Conservation (phyloP, 1,140 invertebrate genomes). For the Reticulitermes speratus region DNA sequence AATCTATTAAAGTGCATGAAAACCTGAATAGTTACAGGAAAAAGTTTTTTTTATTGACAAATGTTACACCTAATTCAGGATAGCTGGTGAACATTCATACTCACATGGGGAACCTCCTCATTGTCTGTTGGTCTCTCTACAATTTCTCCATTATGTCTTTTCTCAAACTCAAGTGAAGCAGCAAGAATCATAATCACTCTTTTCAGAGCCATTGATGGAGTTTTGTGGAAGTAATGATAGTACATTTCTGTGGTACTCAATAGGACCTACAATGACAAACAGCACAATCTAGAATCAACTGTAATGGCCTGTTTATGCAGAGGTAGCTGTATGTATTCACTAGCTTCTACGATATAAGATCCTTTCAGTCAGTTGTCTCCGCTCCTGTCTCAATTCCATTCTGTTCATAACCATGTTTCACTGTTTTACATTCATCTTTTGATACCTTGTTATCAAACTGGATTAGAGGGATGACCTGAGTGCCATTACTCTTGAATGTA, state of each 20-base stretch:
- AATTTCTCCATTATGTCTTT: conserved; percentile 91
- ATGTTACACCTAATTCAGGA: neutral
- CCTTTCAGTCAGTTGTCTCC: too few species aligned
- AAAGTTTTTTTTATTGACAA: too few species aligned
- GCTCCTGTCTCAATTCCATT: too few species aligned
- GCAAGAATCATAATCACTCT: conserved; percentile 94
- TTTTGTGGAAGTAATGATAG: conserved; percentile 94
- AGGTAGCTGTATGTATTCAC: too few species aligned
- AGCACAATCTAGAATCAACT: neutral
- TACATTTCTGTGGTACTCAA: conserved; percentile 95
- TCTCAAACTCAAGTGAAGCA: conserved; percentile 95
- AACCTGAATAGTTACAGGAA: too few species aligned
- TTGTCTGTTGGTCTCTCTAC: conserved; percentile 92
- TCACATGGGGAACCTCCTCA: conserved; percentile 88
- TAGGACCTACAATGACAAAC: conserved; percentile 64
- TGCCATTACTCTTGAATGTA: too few species aligned
- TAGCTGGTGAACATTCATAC: conserved; percentile 30
- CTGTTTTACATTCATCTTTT: too few species aligned
- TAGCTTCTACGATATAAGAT: too few species aligned
- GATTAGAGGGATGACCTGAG: too few species aligned
- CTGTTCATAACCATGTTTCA: too few species aligned
- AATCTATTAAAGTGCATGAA: too few species aligned
- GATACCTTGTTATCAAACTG: too few species aligned
- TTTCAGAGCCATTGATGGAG: conserved; percentile 91
- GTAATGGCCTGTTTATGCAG: neutral